phyloP scores from a whole-genome alignment of 2,797 vertebrate genomes.

The Diplodus puntazzo region DNA sequence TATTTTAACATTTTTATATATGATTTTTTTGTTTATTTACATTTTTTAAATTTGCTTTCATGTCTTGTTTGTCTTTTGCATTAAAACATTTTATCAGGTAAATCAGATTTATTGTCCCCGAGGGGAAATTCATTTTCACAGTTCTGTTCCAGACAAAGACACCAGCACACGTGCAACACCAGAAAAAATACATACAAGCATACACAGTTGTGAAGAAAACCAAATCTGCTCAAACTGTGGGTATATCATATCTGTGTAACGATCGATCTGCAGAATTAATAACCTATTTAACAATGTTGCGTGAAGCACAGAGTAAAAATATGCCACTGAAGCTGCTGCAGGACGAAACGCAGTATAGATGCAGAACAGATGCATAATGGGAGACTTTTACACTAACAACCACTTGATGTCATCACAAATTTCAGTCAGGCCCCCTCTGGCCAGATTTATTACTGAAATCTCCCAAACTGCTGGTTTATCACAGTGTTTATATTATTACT shows the following conservation, averaged over 20 bases:
- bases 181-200: no score
- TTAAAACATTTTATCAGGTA: not conserved
- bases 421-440: constrained; percentile 75
- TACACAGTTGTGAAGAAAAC: not conserved
- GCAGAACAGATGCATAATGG: constrained; percentile 77
- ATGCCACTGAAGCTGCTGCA: constrained; percentile 44
- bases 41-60: no score
- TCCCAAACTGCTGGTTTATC: constrained; percentile 86
- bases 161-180: no score
- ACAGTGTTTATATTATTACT: constrained; percentile 88
- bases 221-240: not conserved
- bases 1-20: no score
- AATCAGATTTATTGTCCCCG: no score
- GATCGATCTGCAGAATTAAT: constrained; percentile 10
- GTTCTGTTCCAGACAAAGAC: no score
- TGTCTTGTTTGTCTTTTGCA: not conserved
- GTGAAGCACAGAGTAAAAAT: constrained; percentile 37
- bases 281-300: constrained; percentile 26
- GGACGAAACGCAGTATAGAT: constrained; percentile 28
- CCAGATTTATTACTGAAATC: constrained; percentile 86
- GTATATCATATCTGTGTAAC: not conserved
- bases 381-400: constrained; percentile 75
- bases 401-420: constrained; percentile 79
- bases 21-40: no score
- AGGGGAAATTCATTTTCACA: no score